Percentiles rank a stretch among this genome's conserved stretches.
Evolutionary conservation across 2,113 vertebrate genomes (phyloP).

Genomic region (Passerina amoena): DNA sequence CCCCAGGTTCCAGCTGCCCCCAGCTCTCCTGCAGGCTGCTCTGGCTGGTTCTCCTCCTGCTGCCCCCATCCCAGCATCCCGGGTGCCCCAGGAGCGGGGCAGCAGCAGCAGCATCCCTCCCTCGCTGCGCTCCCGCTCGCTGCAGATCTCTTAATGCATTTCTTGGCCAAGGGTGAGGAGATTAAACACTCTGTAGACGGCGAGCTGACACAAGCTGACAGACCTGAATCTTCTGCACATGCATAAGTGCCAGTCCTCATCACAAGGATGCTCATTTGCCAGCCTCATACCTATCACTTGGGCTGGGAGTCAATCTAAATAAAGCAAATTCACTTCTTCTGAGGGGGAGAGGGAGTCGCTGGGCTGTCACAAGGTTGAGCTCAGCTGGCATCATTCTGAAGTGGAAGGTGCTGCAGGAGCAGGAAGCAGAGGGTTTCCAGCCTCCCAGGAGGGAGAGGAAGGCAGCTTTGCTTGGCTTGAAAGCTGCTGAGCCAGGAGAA

Average conservation of each 20-base stretch:
- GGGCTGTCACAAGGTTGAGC: conserved; percentile 52
- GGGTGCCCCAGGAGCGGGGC: background rate
- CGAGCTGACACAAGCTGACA: conserved; percentile 59
- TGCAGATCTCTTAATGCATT: conserved; percentile 50
- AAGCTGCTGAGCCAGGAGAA: background rate
- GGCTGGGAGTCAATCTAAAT: conserved; percentile 62
- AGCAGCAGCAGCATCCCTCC: background rate
- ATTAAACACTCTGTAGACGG: conserved; percentile 32
- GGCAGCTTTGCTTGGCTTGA: background rate
- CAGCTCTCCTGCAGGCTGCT: background rate
- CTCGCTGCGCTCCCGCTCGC: background rate
- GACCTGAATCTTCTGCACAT: conserved; percentile 43
- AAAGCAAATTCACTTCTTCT: conserved; percentile 17
- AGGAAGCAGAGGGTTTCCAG: background rate
- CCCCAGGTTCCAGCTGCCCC: background rate
- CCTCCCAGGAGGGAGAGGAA: background rate
- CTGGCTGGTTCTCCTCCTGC: rapidly evolving
- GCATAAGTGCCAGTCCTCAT: conserved; percentile 58
- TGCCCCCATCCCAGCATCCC: background rate
- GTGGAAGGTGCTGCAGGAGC: conserved; percentile 12
- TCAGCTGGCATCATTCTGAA: background rate
- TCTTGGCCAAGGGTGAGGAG: conserved; percentile 52
- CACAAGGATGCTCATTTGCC: conserved; percentile 60
- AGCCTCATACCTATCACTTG: conserved; percentile 53
- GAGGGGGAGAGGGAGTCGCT: conserved; percentile 30